phyloP scores from a whole-genome alignment of 2,113 vertebrate genomes.

The Prionailurus bengalensis region DNA sequence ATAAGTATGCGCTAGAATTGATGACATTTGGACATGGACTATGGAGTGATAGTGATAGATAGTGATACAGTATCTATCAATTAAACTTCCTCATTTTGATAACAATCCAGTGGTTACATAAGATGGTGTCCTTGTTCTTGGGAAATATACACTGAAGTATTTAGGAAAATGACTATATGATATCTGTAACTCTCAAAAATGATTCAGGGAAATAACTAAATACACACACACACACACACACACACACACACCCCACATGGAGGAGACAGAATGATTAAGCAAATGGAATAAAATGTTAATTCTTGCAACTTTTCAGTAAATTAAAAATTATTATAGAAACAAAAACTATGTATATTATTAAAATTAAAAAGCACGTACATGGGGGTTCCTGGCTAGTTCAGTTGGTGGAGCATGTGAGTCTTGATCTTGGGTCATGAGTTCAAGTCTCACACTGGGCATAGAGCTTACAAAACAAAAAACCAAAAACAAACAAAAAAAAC shows the following conservation, averaged over 20 bases:
- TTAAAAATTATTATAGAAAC: slow-evolving; percentile 7
- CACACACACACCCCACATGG: background rate
- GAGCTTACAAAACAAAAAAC: background rate
- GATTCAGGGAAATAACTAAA: background rate
- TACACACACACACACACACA: background rate
- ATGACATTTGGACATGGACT: background rate
- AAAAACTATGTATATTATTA: background rate
- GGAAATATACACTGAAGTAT: background rate
- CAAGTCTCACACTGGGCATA: background rate
- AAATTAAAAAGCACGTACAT: slow-evolving; percentile 6
- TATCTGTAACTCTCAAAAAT: background rate
- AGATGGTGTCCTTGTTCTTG: background rate
- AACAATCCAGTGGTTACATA: background rate
- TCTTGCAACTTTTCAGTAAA: background rate
- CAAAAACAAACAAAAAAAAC: background rate
- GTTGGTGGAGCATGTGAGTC: background rate
- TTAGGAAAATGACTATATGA: background rate
- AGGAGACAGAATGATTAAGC: background rate
- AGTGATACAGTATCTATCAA: background rate
- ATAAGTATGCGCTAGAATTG: background rate
- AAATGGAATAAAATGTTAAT: background rate
- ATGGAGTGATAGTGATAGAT: too few species aligned
- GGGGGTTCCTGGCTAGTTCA: background rate
- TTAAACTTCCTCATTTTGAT: background rate
- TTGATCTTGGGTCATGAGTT: background rate